phyloP scores from a whole-genome alignment of 2,888 invertebrate genomes.

The Mellilla xanthometata region DNA sequence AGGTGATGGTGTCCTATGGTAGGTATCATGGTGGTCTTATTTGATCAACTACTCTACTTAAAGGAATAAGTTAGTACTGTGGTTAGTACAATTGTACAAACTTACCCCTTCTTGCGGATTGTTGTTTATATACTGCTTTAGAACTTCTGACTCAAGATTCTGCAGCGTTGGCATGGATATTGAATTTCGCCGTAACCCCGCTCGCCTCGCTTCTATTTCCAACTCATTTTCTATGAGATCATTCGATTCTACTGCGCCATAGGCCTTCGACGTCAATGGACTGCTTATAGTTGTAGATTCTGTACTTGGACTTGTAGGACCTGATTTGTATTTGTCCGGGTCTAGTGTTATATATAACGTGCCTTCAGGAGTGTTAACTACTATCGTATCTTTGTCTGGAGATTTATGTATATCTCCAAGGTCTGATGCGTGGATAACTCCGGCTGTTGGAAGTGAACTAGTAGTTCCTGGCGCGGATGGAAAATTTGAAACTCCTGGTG shows the following conservation, averaged over 20 bases:
- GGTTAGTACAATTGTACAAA: too few species aligned
- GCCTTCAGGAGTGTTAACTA: conserved; percentile 74
- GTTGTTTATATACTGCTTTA: conserved; percentile 65
- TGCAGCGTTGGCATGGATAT: conserved; percentile 89
- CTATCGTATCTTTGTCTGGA: conserved; percentile 71
- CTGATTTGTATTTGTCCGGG: conserved; percentile 51
- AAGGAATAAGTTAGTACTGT: too few species aligned
- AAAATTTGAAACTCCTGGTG: background rate
- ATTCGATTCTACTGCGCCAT: conserved; percentile 55
- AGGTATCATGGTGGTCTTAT: too few species aligned
- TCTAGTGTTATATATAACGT: conserved; percentile 73
- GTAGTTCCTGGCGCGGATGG: conserved; percentile 3
- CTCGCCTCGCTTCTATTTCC: conserved; percentile 51
- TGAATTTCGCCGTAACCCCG: conserved; percentile 84
- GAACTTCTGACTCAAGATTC: conserved; percentile 84
- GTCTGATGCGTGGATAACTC: conserved; percentile 56
- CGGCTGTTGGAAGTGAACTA: conserved; percentile 14
- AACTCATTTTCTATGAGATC: conserved; percentile 55
- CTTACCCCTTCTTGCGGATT: conserved; percentile 63
- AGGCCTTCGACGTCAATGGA: conserved; percentile 55
- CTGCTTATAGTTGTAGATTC: conserved; percentile 50
- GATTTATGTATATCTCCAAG: conserved; percentile 61
- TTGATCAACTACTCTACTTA: too few species aligned
- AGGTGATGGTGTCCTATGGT: background rate
- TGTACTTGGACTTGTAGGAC: conserved; percentile 37